A percentile compares a stretch with the other conserved stretches of the same genome.
Conservation (phyloP, 2,888 invertebrate genomes). For the Cosmopolites sordidus region DNA sequence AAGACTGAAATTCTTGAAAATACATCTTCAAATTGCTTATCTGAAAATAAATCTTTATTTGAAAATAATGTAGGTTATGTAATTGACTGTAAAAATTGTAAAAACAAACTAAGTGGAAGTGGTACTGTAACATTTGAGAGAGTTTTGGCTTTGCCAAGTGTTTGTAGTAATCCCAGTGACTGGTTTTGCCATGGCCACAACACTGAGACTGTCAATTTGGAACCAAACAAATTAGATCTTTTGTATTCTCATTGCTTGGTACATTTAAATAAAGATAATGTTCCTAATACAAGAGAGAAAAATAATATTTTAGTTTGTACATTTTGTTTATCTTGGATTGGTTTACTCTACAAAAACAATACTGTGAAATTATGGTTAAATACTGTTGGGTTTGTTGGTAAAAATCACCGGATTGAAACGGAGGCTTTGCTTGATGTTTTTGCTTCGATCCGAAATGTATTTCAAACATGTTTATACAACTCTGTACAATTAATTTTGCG, state of each 20-base stretch:
- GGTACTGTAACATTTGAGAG: conserved; percentile 51
- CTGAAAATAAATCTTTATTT: conserved; percentile 37
- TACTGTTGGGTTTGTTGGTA: conserved; percentile 49
- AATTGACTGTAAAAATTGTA: conserved; percentile 49
- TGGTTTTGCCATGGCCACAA: conserved; percentile 61
- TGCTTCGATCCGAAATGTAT: conserved; percentile 51
- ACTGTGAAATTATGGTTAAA: conserved; percentile 57
- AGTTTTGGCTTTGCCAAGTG: conserved; percentile 58
- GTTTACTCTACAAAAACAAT: conserved; percentile 48
- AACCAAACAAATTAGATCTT: conserved; percentile 54
- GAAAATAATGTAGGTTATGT: conserved; percentile 50
- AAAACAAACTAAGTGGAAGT: conserved; percentile 31
- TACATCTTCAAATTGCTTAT: conserved; percentile 20
- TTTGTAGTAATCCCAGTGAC: conserved; percentile 54
- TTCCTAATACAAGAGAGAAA: conserved; percentile 50
- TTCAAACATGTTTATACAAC: conserved; percentile 53
- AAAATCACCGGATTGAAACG: conserved; percentile 33
- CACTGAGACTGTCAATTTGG: conserved; percentile 38
- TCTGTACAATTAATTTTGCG: conserved; percentile 56
- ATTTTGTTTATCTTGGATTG: conserved; percentile 57
- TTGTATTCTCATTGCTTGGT: conserved; percentile 57
- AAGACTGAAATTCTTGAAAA: conserved; percentile 39
- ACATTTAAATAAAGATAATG: conserved; percentile 40
- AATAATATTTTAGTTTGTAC: conserved; percentile 56
- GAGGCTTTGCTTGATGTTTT: conserved; percentile 52